Base-by-base conservation (phyloP, 2,113 vertebrate species). In the Microtus ochrogaster region DNA sequence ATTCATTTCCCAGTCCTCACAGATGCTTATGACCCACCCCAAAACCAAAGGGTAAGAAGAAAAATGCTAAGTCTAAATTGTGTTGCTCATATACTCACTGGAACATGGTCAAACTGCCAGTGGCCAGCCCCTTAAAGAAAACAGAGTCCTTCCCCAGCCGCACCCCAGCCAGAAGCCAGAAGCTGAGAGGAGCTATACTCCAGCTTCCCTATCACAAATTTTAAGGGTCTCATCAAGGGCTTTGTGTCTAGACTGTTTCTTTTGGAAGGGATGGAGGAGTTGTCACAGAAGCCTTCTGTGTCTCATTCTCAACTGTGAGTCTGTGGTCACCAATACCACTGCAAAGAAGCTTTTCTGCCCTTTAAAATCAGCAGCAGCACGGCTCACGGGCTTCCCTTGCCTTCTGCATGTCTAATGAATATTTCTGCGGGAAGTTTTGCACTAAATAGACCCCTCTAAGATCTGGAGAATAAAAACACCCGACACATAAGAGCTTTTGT, bases 361-460 rank as follows among this genome's bases (percentile, higher is more conserved):
- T 73, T 73, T 39, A 39, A 10, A 73, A n/a, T 73, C n/a, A 73
- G 30, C 70, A 39, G 33, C 19, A 39, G 70, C 70, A 39, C 0
- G 9, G n/a, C n/a, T 73, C 19, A 39, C 9, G 19, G 70, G 70
- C n/a, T 73, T 73, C n/a, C n/a, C 36, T 73, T 70, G 94, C 92
- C 91, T 92, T 81, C 94, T 90, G 44, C n/a, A n/a, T 97, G 95
- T 97, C 44, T 94, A 93, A 76, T 14, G 21, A 44, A 33, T n/a
- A 24, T 58, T 41, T 96, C 82, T 63, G 66, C 66, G 93, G 85
- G 85, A 92, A 81, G 89, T 7, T 78, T 85, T 77, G 47, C 12
- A 58, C 33, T n/a, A 66, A 39, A 85, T 84, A 39, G 16, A 65
- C 21, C 73, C 85, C 41, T 94, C n/a, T 24, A 83, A 26, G 55